Conservation (phyloP, 1,140 invertebrate species). For the Drosophila novamexicana region DNA sequence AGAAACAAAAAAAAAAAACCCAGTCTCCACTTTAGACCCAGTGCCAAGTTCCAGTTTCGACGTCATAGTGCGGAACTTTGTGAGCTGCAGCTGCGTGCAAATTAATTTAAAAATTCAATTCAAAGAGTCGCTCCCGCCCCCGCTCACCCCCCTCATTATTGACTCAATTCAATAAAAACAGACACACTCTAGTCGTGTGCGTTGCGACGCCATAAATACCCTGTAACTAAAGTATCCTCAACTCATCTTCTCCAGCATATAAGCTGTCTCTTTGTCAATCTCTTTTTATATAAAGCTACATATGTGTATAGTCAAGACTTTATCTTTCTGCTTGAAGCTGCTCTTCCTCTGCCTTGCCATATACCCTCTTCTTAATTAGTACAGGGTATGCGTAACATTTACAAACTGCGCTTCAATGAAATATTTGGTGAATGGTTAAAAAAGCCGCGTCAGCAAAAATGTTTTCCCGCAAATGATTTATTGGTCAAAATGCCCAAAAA, state of each 20-base stretch:
- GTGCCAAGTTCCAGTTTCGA: conserved; percentile 35
- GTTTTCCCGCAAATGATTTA: conserved; percentile 12
- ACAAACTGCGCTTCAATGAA: conserved; percentile 46
- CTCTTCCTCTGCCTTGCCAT: too few species aligned
- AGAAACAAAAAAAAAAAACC: conserved; percentile 42
- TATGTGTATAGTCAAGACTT: too few species aligned
- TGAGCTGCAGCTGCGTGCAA: conserved; percentile 55
- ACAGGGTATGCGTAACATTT: conserved; percentile 8
- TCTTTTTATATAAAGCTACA: too few species aligned
- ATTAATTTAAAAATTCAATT: conserved; percentile 68
- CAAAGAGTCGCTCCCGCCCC: background rate
- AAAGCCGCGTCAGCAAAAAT: conserved; percentile 39
- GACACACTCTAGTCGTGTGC: background rate
- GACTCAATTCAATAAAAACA: conserved; percentile 40
- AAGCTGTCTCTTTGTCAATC: too few species aligned
- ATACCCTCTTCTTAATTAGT: background rate
- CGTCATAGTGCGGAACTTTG: conserved; percentile 55
- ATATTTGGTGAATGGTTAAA: conserved; percentile 54
- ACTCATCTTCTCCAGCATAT: too few species aligned
- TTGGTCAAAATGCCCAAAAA: conserved; percentile 11
- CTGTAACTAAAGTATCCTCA: background rate
- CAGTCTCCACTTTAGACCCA: conserved; percentile 9
- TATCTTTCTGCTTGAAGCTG: too few species aligned
- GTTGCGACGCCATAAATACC: background rate
- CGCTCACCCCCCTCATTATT: background rate